phyloP scores from a whole-genome alignment of 1,140 invertebrate genomes.

The Stenopsyche tienmushanensis region DNA sequence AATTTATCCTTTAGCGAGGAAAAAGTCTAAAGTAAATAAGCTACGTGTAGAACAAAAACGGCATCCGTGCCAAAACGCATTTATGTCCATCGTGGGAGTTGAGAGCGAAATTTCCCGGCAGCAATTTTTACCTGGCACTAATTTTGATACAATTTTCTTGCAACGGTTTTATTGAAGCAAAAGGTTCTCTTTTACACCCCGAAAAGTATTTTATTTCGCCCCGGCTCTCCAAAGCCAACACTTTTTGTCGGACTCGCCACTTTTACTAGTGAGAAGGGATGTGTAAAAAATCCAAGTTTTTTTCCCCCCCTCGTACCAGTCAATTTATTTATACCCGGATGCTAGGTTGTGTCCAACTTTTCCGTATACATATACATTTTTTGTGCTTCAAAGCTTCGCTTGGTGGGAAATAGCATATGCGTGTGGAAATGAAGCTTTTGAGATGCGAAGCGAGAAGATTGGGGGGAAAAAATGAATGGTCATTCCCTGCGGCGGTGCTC shows the following conservation, averaged over 20 bases:
- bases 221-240: constrained; percentile 1
- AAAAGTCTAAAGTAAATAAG: too few relatives aligned
- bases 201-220: constrained; percentile 11
- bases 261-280: not conserved
- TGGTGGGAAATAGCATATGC: constrained; percentile 18
- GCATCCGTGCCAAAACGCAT: not conserved
- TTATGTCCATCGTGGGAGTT: not conserved
- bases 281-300: not conserved
- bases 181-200: constrained; percentile 3
- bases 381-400: not conserved
- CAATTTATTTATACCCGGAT: constrained; percentile 10
- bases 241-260: not conserved
- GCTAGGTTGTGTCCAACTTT: not conserved
- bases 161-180: constrained; percentile 14
- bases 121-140: constrained; percentile 4
- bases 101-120: not conserved
- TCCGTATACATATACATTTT: not conserved
- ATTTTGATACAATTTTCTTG: constrained; percentile 10
- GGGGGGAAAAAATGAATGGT: constrained; percentile 25
- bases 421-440: constrained; percentile 37
- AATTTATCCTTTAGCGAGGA: too few relatives aligned
- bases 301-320: not conserved
- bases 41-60: not conserved
- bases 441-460: constrained; percentile 30
- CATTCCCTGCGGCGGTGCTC: constrained; percentile 10